Evolutionary conservation across 2,797 vertebrate genomes (phyloP), one percentile per base, ranked within the genome.

Genomic region (Crax fasciolata): DNA sequence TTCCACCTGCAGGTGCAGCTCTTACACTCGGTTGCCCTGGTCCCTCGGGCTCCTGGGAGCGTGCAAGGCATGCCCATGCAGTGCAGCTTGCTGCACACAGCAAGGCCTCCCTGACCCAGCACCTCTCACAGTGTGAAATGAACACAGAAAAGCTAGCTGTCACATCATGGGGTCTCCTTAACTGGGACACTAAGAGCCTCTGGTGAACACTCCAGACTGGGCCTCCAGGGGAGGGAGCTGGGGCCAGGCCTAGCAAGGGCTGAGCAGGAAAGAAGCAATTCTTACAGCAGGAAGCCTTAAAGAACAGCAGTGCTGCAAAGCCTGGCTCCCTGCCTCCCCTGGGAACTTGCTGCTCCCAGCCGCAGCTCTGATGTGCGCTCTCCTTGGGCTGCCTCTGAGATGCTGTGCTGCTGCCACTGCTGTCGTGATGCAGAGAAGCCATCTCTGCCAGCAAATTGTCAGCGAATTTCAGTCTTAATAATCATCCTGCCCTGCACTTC

Each of bases 381-480:
- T 89, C 61, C 61, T 30, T 83, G 35, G 6, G 62, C 87, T 65
- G 90, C 79, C 87, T 88, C 73, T 4, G 28, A 84, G 66, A 68
- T 0, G 3, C 83, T 82, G 59, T 0, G 3, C 63, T 93, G 38
- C 73, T 88, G 73, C 90, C 78, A 86, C 78, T 66, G 28, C 43
- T 9, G 5, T 4, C 73, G 55, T 63, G 79, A 94, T 82, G 91
- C 66, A 84, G 91, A 97, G 93, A 88, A 96, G 93, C 89, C 48
- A 84, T 63, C 85, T 82, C 93, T 96, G 96, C 90, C 96, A 94
- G 86, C 87, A 94, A 96, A 94, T 61, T 96, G 95, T 94, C 96
- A 96, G 91, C 92, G 93, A 96, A 96, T 93, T 96, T 95, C 96
- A 95, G 95, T 94, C 96, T 95, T 93, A 95, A 97, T 96, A 96